phyloP scores from a whole-genome alignment of 2,888 invertebrate genomes.

The Oligia strigilis region DNA sequence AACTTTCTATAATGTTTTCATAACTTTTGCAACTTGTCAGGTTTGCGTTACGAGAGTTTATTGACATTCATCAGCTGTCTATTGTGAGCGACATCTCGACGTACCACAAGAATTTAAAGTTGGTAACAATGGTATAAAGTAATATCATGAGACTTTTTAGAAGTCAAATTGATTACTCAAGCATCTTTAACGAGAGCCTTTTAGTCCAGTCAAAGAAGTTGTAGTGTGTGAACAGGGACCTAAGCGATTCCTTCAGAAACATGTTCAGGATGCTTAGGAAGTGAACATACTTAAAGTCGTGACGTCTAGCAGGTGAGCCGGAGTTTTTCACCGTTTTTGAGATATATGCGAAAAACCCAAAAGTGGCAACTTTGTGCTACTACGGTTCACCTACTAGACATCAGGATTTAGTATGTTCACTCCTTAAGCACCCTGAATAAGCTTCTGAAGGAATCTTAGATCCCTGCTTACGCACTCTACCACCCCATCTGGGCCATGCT shows the following conservation, averaged over 20 bases:
- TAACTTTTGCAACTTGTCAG: conserved; percentile 36
- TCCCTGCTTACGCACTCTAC: neutral
- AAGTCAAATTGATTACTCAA: conserved; percentile 33
- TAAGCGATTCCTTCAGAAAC: neutral
- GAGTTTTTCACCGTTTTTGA: neutral
- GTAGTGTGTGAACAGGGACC: neutral
- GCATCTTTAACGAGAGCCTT: neutral
- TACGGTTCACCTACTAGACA: neutral
- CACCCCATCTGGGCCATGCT: neutral
- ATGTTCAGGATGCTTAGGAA: neutral
- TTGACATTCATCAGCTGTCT: conserved; percentile 49
- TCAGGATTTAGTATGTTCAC: neutral
- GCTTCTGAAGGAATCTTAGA: neutral
- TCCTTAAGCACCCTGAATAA: neutral
- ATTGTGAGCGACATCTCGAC: conserved; percentile 30
- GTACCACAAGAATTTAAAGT: neutral
- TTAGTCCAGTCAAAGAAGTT: neutral
- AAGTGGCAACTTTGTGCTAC: neutral
- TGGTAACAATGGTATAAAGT: conserved; percentile 35
- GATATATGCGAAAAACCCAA: neutral
- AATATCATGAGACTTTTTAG: conserved; percentile 37
- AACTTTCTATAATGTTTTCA: conserved; percentile 39
- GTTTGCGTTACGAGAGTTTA: conserved; percentile 31
- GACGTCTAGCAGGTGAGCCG: neutral
- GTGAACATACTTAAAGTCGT: neutral